Evolutionary conservation across 2,888 invertebrate genomes (phyloP).

Genomic region (Hesperia comma): DNA sequence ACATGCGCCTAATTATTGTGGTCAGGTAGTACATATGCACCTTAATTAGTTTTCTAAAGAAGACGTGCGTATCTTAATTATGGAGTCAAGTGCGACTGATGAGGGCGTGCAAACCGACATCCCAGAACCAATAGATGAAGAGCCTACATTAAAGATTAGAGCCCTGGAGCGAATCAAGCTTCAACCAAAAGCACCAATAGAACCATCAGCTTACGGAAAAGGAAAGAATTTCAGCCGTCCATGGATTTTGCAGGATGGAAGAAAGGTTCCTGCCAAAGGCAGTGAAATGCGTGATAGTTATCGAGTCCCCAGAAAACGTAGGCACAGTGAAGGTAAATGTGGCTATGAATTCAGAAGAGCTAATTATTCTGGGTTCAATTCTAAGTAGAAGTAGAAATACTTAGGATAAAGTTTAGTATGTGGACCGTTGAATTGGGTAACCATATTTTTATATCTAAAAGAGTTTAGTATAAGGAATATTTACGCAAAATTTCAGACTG

Average conservation of each 20-base stretch:
- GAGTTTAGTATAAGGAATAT: no score
- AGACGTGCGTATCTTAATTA: conserved; percentile 1
- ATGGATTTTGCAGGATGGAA: conserved; percentile 78
- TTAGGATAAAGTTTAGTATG: no score
- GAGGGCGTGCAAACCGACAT: conserved; percentile 69
- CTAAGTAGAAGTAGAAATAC: no score
- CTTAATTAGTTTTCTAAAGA: not conserved
- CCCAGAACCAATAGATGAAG: conserved; percentile 57
- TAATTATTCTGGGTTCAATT: no score
- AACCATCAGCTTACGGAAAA: conserved; percentile 71
- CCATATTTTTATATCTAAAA: no score
- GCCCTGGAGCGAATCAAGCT: conserved; percentile 68
- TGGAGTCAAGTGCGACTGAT: conserved; percentile 49
- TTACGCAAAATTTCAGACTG: no score
- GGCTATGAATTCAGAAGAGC: no score
- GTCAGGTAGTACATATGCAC: no score
- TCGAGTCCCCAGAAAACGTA: conserved; percentile 59
- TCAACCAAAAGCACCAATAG: conserved; percentile 70
- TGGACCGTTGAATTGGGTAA: no score
- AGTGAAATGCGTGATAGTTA: conserved; percentile 72
- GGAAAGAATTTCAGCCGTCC: conserved; percentile 69
- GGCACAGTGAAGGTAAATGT: conserved; percentile 56
- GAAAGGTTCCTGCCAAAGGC: conserved; percentile 61
- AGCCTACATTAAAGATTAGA: conserved; percentile 63
- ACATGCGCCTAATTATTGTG: no score